Conservation (phyloP, 2,113 vertebrate species). For the Silurus asotus region DNA sequence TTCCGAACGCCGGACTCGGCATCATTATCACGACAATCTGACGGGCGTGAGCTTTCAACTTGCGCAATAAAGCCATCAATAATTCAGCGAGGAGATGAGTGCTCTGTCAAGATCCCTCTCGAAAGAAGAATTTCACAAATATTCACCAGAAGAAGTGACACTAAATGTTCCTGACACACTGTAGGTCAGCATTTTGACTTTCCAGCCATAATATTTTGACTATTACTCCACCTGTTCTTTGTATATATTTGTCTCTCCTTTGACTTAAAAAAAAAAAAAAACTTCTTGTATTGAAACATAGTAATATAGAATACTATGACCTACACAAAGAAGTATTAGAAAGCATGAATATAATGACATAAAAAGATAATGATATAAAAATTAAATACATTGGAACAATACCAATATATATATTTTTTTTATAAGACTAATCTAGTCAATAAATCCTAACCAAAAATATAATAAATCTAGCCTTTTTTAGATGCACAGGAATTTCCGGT, state of each 20-base stretch:
- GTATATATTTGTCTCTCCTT: neutral
- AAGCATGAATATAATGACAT: neutral
- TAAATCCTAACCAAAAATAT: neutral
- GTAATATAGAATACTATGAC: neutral
- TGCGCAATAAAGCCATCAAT: conserved; percentile 32
- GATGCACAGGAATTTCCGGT: neutral
- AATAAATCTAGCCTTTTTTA: neutral
- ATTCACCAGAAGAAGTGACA: neutral
- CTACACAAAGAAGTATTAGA: neutral
- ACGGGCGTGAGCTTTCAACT: conserved; percentile 24
- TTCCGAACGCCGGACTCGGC: conserved; percentile 25
- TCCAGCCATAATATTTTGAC: neutral
- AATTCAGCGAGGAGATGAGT: conserved; percentile 16
- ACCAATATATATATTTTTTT: too few relatives aligned
- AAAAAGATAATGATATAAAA: neutral
- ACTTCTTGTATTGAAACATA: neutral
- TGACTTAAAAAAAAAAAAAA: neutral
- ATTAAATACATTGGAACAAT: too few relatives aligned
- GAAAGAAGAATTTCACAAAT: conserved; percentile 31
- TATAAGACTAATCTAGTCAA: neutral
- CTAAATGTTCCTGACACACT: conserved; percentile 17
- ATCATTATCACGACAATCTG: conserved; percentile 29
- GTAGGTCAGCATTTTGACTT: neutral
- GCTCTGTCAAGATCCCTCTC: conserved; percentile 5
- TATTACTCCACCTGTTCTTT: neutral